Evolutionary conservation across 2,888 invertebrate species (phyloP).

Genomic region (Ophion ellenae): DNA sequence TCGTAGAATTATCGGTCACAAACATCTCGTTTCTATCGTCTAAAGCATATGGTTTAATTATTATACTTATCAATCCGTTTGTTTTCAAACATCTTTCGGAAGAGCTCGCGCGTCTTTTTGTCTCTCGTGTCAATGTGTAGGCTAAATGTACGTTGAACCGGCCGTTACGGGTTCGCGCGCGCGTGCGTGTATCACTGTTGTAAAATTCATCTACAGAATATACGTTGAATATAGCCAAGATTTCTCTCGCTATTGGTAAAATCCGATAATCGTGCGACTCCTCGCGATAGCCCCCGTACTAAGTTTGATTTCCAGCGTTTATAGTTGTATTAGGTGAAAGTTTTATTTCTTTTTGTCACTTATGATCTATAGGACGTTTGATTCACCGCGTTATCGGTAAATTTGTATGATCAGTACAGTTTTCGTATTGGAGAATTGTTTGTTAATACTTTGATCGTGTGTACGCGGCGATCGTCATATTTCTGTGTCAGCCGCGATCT

Average conservation of each 20-base stretch:
- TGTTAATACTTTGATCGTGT: slow-evolving; percentile 49
- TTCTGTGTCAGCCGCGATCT: not conserved
- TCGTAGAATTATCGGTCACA: slow-evolving; percentile 63
- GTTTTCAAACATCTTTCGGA: slow-evolving; percentile 51
- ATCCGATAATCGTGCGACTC: slow-evolving; percentile 27
- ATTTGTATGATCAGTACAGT: slow-evolving; percentile 54
- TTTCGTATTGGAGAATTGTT: slow-evolving; percentile 42
- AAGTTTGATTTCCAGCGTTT: slow-evolving; percentile 59
- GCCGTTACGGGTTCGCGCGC: slow-evolving; percentile 34
- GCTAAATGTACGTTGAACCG: slow-evolving; percentile 40
- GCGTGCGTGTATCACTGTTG: not conserved
- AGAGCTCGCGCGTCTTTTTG: slow-evolving; percentile 56
- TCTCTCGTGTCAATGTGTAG: slow-evolving; percentile 22
- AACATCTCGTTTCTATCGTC: slow-evolving; percentile 60
- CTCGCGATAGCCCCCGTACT: slow-evolving; percentile 17
- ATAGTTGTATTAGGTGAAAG: slow-evolving; percentile 49
- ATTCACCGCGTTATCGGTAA: slow-evolving; percentile 60
- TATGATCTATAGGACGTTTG: slow-evolving; percentile 65
- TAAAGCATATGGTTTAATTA: slow-evolving; percentile 54
- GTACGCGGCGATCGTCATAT: slow-evolving; percentile 19
- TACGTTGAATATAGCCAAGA: slow-evolving; percentile 4
- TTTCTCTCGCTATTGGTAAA: slow-evolving; percentile 7
- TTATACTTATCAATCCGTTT: slow-evolving; percentile 6
- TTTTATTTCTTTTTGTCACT: slow-evolving; percentile 36
- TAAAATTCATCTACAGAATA: slow-evolving; percentile 24